Base-by-base conservation (phyloP, 30 jellyfish, hydroid and myxozoan genomes). In the Sanderia malayensis region DNA sequence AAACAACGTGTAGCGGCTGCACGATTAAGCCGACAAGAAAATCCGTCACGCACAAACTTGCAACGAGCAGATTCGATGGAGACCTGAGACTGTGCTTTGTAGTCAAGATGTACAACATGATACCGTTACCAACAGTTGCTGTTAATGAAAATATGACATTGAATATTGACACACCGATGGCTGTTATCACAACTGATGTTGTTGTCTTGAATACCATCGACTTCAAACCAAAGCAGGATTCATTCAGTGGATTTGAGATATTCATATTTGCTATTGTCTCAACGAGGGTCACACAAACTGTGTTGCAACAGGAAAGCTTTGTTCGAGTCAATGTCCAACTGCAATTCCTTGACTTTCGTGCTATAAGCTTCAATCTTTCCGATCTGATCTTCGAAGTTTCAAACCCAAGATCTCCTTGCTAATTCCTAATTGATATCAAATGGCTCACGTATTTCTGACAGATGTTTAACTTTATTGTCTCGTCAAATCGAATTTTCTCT, bases 21-120 rank as follows among this genome's bases (percentile, higher is more conserved):
- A 74, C 86, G 18, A 74, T 27, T 1, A 74, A 47, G 58, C 86
- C 86, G 26, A 74, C 86, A 20, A 74, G 23, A 61, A 74, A 60
- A 24, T 74, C 86, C 0, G 86, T 74, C 61, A 74, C 78, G 58
- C 78, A 74, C 1, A 74, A 31, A 33, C 86, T 74, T 22, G 59
- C 53, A 9, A 74, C 41, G 11, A 74, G 78, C 4, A 74, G 46
- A 44, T 74, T 74, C 0, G 86, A 74, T 2, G 86, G 86, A 44
- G 61, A 23, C 23, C 31, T 58, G 52, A 74, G 78, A 27, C 71
- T 13, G 22, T 70, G 61, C 15, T 60, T 74, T 26, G 78, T 59
- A 6, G 86, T 21, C 46, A 74, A 31, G 9, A 74, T 52, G 45
- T 18, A 74, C 0, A 74, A 30, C 86, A 74, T 59, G 29, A 74